These are phyloP conservation scores for Himalopsyche anomala DNA, from an alignment of 2,888 invertebrate genomes.

Conservation along the genomic window DNA sequence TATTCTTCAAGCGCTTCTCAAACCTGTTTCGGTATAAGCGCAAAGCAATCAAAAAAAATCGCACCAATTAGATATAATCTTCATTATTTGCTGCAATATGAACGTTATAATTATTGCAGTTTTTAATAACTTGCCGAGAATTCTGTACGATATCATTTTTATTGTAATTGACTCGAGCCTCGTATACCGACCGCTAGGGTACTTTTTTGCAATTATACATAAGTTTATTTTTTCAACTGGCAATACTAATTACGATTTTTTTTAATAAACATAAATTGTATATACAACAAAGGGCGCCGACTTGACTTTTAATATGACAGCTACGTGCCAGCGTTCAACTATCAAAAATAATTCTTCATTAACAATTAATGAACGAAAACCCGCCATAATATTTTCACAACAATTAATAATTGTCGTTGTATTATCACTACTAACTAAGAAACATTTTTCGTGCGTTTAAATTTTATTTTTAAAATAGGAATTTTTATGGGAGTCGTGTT, in stretches of 20 bases:
- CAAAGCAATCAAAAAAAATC: constrained; percentile 45
- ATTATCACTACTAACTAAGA: too few species aligned
- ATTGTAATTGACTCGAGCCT: constrained; percentile 60
- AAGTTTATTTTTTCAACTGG: neutral
- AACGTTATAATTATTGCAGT: constrained; percentile 53
- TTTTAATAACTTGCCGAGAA: constrained; percentile 59
- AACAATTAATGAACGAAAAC: too few species aligned
- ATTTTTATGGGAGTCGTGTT: too few species aligned
- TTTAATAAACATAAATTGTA: neutral
- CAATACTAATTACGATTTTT: constrained; percentile 35
- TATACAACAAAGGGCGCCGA: neutral
- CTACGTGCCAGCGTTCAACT: neutral
- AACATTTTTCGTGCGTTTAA: too few species aligned
- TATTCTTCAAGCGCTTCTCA: constrained; percentile 2
- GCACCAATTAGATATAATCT: constrained; percentile 58
- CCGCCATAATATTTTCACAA: too few species aligned
- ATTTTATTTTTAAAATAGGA: too few species aligned
- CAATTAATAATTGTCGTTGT: too few species aligned
- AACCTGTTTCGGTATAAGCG: constrained; percentile 48
- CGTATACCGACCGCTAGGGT: neutral
- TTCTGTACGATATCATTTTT: constrained; percentile 59
- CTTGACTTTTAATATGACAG: neutral
- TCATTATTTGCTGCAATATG: constrained; percentile 11
- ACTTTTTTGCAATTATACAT: constrained; percentile 43
- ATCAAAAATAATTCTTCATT: neutral